Evolutionary conservation across 2,113 vertebrate genomes (phyloP), one percentile per base, ranked within the genome.

Genomic region (Charadrius vociferus): DNA sequence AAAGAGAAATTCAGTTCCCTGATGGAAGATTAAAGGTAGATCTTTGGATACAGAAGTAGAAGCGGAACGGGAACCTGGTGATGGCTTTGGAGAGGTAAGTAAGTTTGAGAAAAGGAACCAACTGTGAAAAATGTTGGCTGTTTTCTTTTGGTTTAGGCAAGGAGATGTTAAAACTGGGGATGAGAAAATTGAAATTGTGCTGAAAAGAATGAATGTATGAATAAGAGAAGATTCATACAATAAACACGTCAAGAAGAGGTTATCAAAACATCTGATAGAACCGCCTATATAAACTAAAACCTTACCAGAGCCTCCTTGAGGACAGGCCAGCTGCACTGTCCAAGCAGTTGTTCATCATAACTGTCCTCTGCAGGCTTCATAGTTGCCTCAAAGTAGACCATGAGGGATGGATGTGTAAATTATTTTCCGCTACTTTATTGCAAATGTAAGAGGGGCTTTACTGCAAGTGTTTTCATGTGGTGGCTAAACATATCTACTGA

Each of bases 371-470:
- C 23, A 75, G 23, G 23, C 16, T 73, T 77, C 12, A 23, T 6
- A 56, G 18, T 14, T 50, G 10, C 10, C 47, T 37, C 0, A 0
- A 37, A 74, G 22, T 8, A n/a, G 3, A 59, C 8, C 0, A 0
- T 15, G 6, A 74, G 5, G 71, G 18, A 79, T 0, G 62, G 10
- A 22, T 8, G 2, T 14, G 5, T 53, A 47, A 72, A 93, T 52
- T 87, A 26, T 61, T 94, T 87, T 68, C 43, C 59, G 16, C 8
- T 12, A 61, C 43, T 56, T 75, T 52, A 36, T 26, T 77, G 16
- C 19, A 75, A 86, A 56, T 0, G 2, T 22, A 72, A 23, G 30
- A 55, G 9, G 3, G 10, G 1, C 6, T 90, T 85, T 36, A 81
- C 9, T 19, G 20, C 61, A 62, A 36, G 11, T 3, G 26, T 81